These are phyloP conservation scores for Tetramorium parvispinum DNA, from an alignment of 1,140 invertebrate genomes.

Conservation along the genomic window DNA sequence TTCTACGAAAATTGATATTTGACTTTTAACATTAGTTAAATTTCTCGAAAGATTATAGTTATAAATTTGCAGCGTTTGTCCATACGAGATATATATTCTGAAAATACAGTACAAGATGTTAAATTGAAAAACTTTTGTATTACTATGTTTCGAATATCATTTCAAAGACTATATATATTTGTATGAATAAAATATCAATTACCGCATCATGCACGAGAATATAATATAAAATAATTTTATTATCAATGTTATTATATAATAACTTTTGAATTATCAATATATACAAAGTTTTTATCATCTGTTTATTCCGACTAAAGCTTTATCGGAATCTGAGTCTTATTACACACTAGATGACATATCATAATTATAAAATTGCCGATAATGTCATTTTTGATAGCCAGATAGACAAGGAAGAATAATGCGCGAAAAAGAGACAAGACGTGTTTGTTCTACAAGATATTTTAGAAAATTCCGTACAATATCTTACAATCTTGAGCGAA, in stretches of 20 bases:
- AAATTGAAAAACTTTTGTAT: background rate
- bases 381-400: constrained; percentile 36
- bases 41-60: background rate
- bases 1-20: background rate
- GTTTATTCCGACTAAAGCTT: constrained; percentile 26
- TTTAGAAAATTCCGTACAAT: background rate
- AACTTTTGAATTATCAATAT: constrained; percentile 6
- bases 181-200: background rate
- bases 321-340: background rate
- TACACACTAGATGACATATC: constrained; percentile 13
- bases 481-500: constrained; percentile 91
- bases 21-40: background rate
- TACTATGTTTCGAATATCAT: background rate
- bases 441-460: background rate
- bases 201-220: background rate
- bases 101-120: background rate
- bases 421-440: background rate
- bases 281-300: constrained; percentile 20
- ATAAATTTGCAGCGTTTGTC: background rate
- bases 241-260: background rate
- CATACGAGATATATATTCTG: background rate
- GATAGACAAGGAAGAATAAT: constrained; percentile 40
- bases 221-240: constrained; percentile 19
- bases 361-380: background rate
- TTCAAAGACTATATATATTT: background rate